These are phyloP conservation scores for Oreochromis niloticus DNA, from an alignment of 2,113 vertebrate genomes.

Conservation along the genomic window DNA sequence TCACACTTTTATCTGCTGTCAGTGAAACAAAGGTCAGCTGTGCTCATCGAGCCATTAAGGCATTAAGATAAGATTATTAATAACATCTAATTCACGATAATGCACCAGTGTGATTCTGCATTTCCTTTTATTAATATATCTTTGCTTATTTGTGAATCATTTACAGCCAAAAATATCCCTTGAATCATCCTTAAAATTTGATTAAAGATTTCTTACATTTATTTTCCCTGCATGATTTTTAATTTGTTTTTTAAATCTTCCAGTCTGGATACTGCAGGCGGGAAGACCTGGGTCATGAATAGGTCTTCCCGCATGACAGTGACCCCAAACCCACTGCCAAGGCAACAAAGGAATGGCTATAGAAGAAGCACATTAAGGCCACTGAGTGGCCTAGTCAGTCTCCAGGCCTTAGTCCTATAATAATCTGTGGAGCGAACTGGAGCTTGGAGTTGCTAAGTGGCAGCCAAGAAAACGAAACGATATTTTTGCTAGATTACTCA, in stretches of 20 bases:
- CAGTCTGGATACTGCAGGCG: not conserved
- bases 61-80: not conserved
- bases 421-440: not conserved
- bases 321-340: not conserved
- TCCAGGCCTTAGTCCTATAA: not conserved
- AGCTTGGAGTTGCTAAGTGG: not conserved
- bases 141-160: not conserved
- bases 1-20: slow-evolving; percentile 7
- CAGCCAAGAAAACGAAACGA: not conserved
- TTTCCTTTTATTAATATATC: not conserved
- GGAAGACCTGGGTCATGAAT: not conserved
- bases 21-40: not conserved
- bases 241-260: not conserved
- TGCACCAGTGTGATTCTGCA: not conserved
- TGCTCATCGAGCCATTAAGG: not conserved
- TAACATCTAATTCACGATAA: not conserved
- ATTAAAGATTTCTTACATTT: not conserved
- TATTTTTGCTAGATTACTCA: not conserved
- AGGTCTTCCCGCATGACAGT: not conserved
- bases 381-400: not conserved
- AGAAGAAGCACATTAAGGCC: not conserved
- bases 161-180: not conserved
- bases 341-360: not conserved
- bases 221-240: not conserved
- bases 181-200: not conserved